Evolutionary conservation across 1,140 invertebrate species (phyloP).

Genomic region (Heliconius nattereri): DNA sequence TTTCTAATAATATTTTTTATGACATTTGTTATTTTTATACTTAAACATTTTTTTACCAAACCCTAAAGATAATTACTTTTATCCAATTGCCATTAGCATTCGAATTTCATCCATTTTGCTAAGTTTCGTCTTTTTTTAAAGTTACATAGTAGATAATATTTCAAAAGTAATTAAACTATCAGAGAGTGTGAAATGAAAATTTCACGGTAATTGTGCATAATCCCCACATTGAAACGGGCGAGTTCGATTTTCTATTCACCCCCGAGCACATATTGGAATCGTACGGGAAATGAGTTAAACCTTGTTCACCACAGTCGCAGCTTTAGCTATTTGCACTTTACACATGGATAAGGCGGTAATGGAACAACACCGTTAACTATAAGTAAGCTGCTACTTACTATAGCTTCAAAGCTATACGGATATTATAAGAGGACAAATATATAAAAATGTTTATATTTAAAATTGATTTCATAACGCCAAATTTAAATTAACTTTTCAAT

Average conservation of each 20-base stretch:
- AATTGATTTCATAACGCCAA: too few species aligned
- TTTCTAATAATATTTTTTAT: too few species aligned
- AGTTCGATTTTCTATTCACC: constrained; percentile 68
- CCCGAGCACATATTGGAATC: constrained; percentile 70
- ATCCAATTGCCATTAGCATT: too few species aligned
- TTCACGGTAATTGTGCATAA: constrained; percentile 50
- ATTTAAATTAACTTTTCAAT: too few species aligned
- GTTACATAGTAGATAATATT: neutral
- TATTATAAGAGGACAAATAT: too few species aligned
- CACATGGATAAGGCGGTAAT: constrained; percentile 37
- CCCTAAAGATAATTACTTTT: too few species aligned
- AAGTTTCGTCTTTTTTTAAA: neutral
- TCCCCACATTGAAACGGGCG: constrained; percentile 48
- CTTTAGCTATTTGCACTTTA: constrained; percentile 64
- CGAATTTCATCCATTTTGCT: neutral
- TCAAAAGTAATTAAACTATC: constrained; percentile 17
- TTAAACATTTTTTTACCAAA: too few species aligned
- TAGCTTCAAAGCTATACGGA: too few species aligned
- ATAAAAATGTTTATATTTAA: too few species aligned
- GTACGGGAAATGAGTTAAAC: constrained; percentile 75
- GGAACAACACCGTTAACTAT: neutral
- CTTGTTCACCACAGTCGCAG: constrained; percentile 64
- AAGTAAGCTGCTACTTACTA: too few species aligned
- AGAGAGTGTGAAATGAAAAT: constrained; percentile 35
- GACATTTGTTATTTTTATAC: too few species aligned